Evolutionary conservation across 2,888 invertebrate species (phyloP).

Genomic region (Pristionchus mayeri): DNA sequence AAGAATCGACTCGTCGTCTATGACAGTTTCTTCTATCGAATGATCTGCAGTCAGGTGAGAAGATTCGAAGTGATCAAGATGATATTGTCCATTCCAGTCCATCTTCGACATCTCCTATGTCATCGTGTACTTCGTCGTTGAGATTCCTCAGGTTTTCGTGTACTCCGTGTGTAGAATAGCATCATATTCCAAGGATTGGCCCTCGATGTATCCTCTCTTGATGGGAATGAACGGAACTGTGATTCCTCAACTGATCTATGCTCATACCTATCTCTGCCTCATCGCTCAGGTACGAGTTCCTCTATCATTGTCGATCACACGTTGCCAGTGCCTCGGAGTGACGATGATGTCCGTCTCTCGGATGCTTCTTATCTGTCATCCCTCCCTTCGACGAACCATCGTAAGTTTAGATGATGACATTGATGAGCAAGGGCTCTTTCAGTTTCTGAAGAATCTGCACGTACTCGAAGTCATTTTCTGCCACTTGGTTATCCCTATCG

Average conservation of each 20-base stretch:
- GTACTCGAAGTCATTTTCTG: background rate
- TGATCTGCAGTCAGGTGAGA: slow-evolving; percentile 36
- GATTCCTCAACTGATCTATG: background rate
- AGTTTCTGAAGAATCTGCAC: background rate
- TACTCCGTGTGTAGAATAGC: too few species aligned
- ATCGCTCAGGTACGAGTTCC: background rate
- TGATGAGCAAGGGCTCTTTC: background rate
- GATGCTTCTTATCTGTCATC: slow-evolving; percentile 5
- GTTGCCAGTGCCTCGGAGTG: slow-evolving; percentile 7
- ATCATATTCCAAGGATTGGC: slow-evolving; percentile 27
- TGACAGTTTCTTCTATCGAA: slow-evolving; percentile 20
- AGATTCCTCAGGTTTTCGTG: slow-evolving; percentile 10
- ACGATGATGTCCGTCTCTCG: slow-evolving; percentile 24
- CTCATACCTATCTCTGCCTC: background rate
- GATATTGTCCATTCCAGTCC: background rate
- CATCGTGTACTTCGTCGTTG: slow-evolving; percentile 18
- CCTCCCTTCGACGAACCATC: background rate
- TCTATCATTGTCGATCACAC: background rate
- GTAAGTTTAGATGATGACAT: background rate
- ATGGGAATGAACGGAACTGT: slow-evolving; percentile 27
- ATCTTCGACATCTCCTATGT: background rate
- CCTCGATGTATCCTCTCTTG: background rate
- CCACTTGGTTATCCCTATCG: background rate
- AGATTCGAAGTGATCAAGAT: background rate
- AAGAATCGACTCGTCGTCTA: background rate